These are phyloP conservation scores for Apotomis capreana DNA, from an alignment of 2,888 invertebrate species.

Conservation along the genomic window DNA sequence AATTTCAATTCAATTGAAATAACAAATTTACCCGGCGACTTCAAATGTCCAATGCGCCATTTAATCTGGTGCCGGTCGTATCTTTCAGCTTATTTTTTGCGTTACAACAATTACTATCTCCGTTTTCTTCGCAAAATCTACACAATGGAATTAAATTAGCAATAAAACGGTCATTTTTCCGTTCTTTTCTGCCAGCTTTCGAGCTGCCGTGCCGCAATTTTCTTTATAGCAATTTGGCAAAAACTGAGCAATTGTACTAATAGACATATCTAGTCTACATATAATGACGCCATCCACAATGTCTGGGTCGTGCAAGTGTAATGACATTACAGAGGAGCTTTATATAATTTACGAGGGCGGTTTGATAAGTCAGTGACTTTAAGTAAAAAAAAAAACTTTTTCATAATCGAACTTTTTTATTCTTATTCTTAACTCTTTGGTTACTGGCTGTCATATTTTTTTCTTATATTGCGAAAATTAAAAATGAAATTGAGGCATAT, in stretches of 20 bases:
- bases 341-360: slow-evolving; percentile 7
- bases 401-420: no score
- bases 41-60: not conserved
- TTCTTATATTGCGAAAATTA: no score
- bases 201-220: slow-evolving; percentile 25
- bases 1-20: not conserved
- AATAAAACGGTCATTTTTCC: slow-evolving; percentile 28
- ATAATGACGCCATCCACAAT: not conserved
- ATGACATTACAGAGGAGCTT: slow-evolving; percentile 4
- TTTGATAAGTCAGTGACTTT: no score
- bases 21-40: not conserved
- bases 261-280: slow-evolving; percentile 8
- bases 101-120: slow-evolving; percentile 15
- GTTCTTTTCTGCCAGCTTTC: slow-evolving; percentile 20
- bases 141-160: slow-evolving; percentile 27
- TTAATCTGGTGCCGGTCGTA: slow-evolving; percentile 3
- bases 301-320: slow-evolving; percentile 10
- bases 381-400: no score
- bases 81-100: slow-evolving; percentile 7
- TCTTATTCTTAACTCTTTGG: no score
- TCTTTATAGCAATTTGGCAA: slow-evolving; percentile 18
- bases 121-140: not conserved
- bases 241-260: slow-evolving; percentile 10
- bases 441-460: no score
- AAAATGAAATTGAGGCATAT: no score